phyloP scores from a whole-genome alignment of 2,888 invertebrate genomes.

The Tetranychus truncatus region DNA sequence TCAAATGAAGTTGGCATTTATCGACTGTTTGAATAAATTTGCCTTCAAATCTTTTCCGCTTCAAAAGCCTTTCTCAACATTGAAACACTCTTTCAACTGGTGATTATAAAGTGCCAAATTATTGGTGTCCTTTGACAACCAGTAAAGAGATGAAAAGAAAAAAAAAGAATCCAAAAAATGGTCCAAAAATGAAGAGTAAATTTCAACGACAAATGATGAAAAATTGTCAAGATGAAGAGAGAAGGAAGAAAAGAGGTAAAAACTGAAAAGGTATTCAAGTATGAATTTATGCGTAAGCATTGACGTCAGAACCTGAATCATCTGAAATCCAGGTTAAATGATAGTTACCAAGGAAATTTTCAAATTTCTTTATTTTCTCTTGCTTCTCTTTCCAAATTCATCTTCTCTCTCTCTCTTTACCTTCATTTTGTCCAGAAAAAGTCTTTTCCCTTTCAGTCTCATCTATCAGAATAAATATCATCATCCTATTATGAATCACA shows the following conservation, averaged over 20 bases:
- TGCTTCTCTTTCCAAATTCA: neutral
- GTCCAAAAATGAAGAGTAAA: too few relatives aligned
- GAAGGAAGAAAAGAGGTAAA: neutral
- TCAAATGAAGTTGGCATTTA: neutral
- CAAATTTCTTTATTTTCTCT: neutral
- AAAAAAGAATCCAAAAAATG: neutral
- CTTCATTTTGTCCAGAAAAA: too few relatives aligned
- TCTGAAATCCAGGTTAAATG: neutral
- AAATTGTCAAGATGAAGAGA: neutral
- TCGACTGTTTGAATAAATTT: neutral
- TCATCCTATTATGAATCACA: neutral
- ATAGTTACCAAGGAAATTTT: constrained; percentile 1
- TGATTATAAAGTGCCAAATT: neutral
- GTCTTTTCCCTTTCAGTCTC: neutral
- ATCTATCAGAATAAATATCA: neutral
- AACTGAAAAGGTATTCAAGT: neutral
- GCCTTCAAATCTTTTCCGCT: neutral
- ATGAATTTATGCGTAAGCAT: neutral
- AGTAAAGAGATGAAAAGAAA: neutral
- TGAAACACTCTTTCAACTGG: neutral
- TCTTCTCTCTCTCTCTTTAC: too few relatives aligned
- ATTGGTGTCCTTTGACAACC: neutral
- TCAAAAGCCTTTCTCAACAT: too few relatives aligned
- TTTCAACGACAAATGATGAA: too few relatives aligned
- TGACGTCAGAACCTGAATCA: neutral